A percentile compares a stretch with the other conserved stretches of the same genome.
These are phyloP conservation scores for Amphipyra tragopoginis DNA, from an alignment of 2,888 invertebrate genomes.

Conservation along the genomic window DNA sequence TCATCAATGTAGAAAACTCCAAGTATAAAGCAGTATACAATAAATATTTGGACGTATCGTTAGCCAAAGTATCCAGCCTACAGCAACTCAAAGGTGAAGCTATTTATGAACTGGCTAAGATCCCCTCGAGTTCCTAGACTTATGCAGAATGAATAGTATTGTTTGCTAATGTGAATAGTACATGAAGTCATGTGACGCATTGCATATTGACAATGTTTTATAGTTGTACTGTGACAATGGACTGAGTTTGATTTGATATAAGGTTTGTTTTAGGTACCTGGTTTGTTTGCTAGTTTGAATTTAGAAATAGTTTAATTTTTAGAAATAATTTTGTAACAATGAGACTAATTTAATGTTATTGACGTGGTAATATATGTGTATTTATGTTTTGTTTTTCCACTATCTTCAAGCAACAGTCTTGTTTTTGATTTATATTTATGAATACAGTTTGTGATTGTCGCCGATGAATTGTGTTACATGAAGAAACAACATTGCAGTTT, in stretches of 20 bases:
- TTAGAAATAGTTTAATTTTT: slow-evolving; percentile 74
- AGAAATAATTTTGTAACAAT: slow-evolving; percentile 72
- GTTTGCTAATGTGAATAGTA: slow-evolving; percentile 39
- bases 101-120: slow-evolving; percentile 72
- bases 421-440: slow-evolving; percentile 58
- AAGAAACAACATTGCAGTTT: slow-evolving; percentile 55
- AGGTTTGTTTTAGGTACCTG: slow-evolving; percentile 78
- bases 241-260: slow-evolving; percentile 76
- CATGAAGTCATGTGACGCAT: slow-evolving; percentile 44
- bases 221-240: slow-evolving; percentile 59
- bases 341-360: slow-evolving; percentile 62
- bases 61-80: slow-evolving; percentile 91
- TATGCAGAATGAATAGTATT: slow-evolving; percentile 24
- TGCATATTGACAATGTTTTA: slow-evolving; percentile 31
- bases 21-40: slow-evolving; percentile 93
- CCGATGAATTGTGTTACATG: slow-evolving; percentile 25
- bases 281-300: slow-evolving; percentile 71
- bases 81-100: slow-evolving; percentile 90
- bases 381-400: slow-evolving; percentile 49
- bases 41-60: slow-evolving; percentile 90
- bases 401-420: slow-evolving; percentile 40
- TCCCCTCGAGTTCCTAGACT: slow-evolving; percentile 52
- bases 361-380: slow-evolving; percentile 52
- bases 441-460: slow-evolving; percentile 32
- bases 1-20: slow-evolving; percentile 92